Evolutionary conservation across 2,113 vertebrate species (phyloP).

Genomic region (Sebastes fasciatus): DNA sequence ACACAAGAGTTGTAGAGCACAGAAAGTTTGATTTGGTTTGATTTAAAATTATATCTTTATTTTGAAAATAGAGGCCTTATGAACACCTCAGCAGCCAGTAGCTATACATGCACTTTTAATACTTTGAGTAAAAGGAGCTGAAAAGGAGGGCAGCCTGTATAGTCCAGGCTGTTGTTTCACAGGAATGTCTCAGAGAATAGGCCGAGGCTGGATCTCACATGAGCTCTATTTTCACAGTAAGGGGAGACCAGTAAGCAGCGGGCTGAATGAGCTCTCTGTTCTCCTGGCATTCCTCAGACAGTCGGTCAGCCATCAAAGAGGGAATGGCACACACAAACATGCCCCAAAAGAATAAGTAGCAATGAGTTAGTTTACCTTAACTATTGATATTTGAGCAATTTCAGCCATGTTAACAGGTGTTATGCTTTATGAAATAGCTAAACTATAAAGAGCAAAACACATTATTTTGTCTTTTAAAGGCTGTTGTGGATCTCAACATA

Average conservation of each 20-base stretch:
- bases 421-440: neutral
- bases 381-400: neutral
- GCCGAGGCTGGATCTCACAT: slow-evolving; percentile 83
- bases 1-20: neutral
- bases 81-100: neutral
- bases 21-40: neutral
- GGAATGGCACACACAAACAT: slow-evolving; percentile 48
- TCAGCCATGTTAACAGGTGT: neutral
- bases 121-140: slow-evolving; percentile 19
- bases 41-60: neutral
- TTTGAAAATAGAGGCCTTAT: neutral
- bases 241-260: slow-evolving; percentile 67
- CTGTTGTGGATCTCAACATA: neutral
- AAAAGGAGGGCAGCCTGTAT: slow-evolving; percentile 10
- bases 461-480: neutral
- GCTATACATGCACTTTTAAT: neutral
- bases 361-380: neutral
- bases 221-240: slow-evolving; percentile 86
- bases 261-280: slow-evolving; percentile 91
- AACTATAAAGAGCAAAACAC: neutral
- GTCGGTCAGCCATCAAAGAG: slow-evolving; percentile 66
- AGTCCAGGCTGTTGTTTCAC: slow-evolving; percentile 52
- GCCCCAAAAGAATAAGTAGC: slow-evolving; percentile 21
- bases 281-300: slow-evolving; percentile 78
- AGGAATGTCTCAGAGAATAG: slow-evolving; percentile 74